Evolutionary conservation across 1,140 invertebrate genomes (phyloP).

Genomic region (Drosophila neocordata): DNA sequence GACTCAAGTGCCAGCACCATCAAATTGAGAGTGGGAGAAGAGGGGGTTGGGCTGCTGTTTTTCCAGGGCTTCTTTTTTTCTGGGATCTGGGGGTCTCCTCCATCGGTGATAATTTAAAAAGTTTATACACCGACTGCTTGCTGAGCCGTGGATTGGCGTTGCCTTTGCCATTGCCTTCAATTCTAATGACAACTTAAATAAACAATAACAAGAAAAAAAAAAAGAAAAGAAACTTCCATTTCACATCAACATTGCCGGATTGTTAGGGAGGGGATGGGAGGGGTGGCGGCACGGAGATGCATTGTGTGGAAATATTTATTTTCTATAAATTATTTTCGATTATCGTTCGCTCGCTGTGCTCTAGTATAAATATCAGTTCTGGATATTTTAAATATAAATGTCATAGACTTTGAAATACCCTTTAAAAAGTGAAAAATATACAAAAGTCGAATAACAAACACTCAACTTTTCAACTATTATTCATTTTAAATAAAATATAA

Average conservation of each 20-base stretch:
- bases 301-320: constrained; percentile 74
- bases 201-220: constrained; percentile 54
- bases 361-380: not conserved
- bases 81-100: constrained; percentile 35
- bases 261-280: constrained; percentile 1
- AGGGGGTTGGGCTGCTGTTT: constrained; percentile 25
- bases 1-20: constrained; percentile 65
- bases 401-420: not conserved
- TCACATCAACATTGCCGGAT: constrained; percentile 57
- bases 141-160: constrained; percentile 38
- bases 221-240: constrained; percentile 55
- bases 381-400: not conserved
- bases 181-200: constrained; percentile 81
- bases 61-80: not conserved
- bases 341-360: constrained; percentile 37
- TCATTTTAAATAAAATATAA: too few species aligned
- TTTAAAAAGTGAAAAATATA: not conserved
- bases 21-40: not conserved
- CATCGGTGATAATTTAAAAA: constrained; percentile 76
- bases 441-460: not conserved
- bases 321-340: constrained; percentile 81
- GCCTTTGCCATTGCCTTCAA: constrained; percentile 46
- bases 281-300: not conserved
- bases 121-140: constrained; percentile 67
- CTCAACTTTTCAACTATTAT: too few species aligned